Conservation (phyloP, 2,888 invertebrate species). For the Agelastica alni region DNA sequence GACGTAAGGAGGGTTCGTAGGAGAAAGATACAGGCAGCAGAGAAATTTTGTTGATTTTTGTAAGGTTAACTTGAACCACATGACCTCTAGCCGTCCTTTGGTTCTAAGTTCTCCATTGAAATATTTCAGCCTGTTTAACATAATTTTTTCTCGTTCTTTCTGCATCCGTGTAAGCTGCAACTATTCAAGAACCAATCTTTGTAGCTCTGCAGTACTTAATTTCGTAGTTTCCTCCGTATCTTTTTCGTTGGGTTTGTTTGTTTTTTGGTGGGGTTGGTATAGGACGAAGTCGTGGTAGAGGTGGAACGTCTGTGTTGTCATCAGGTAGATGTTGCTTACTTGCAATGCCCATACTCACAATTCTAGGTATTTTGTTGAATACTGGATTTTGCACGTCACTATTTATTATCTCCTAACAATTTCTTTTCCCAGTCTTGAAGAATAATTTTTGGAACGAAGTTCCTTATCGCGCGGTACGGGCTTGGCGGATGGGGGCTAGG, state of each 20-base stretch:
- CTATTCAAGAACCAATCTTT: slow-evolving; percentile 2
- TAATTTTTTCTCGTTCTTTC: background rate
- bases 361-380: slow-evolving; percentile 4
- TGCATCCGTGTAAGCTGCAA: too few species aligned
- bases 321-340: background rate
- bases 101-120: background rate
- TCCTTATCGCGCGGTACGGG: too few species aligned
- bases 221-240: background rate
- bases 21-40: too few species aligned
- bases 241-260: slow-evolving; percentile 1
- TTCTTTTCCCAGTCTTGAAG: background rate
- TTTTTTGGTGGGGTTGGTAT: slow-evolving; percentile 1
- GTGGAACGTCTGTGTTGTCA: slow-evolving; percentile 1
- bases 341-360: background rate
- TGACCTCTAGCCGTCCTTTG: too few species aligned
- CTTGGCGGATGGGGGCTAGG: too few species aligned
- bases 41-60: too few species aligned
- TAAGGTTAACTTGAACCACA: too few species aligned
- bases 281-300: slow-evolving; percentile 1
- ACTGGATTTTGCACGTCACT: slow-evolving; percentile 10
- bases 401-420: slow-evolving; percentile 2
- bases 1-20: too few species aligned
- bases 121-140: background rate
- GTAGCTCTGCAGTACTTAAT: background rate
- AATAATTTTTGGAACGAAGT: too few species aligned